A percentile compares a stretch with the other conserved stretches of the same genome.
These are phyloP conservation scores for Triops cancriformis DNA, from an alignment of 1,140 invertebrate species.

Conservation along the genomic window DNA sequence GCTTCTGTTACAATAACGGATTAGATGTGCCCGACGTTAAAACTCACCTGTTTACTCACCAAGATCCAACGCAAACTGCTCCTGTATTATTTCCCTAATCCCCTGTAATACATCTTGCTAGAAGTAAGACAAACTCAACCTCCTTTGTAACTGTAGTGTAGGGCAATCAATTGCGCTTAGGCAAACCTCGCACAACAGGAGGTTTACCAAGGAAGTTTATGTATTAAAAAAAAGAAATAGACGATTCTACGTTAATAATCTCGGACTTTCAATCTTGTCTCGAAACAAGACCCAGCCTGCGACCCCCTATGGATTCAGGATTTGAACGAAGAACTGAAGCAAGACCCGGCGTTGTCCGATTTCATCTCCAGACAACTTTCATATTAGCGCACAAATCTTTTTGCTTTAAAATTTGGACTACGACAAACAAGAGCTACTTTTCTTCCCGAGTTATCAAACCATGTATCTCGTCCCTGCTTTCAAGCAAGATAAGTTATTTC, in stretches of 20 bases:
- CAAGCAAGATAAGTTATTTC: neutral
- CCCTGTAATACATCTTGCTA: neutral
- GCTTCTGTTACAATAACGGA: neutral
- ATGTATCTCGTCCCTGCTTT: neutral
- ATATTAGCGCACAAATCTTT: neutral
- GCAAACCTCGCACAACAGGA: neutral
- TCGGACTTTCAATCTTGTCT: neutral
- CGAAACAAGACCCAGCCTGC: neutral
- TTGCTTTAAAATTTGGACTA: neutral
- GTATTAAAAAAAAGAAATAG: too few relatives aligned
- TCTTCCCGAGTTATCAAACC: neutral
- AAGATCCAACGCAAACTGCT: neutral
- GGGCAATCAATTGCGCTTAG: neutral
- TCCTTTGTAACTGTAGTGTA: neutral
- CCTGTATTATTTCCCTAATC: neutral
- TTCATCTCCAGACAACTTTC: conserved; percentile 13
- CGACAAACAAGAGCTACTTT: neutral
- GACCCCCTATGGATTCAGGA: neutral
- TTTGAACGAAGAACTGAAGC: neutral
- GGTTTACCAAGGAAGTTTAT: too few relatives aligned
- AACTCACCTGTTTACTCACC: neutral
- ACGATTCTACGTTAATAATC: neutral
- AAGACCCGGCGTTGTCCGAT: neutral
- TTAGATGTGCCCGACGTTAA: neutral
- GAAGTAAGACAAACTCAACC: neutral